Evolutionary conservation across 2,113 vertebrate genomes (phyloP).

Genomic region (Egretta garzetta): DNA sequence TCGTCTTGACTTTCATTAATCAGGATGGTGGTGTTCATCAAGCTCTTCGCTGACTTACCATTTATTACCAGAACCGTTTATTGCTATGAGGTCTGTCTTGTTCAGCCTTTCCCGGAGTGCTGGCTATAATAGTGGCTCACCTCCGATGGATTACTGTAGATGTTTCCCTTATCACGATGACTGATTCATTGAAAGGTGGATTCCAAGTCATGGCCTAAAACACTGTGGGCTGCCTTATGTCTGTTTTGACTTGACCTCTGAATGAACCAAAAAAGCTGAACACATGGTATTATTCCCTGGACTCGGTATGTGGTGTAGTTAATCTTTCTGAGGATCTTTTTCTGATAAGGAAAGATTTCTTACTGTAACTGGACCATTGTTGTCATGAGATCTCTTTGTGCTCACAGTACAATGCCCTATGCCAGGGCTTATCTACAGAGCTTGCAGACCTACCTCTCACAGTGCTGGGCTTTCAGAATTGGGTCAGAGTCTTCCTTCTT

Average conservation of each 20-base stretch:
- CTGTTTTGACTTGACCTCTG: not conserved
- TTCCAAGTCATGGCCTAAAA: not conserved
- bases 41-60: not conserved
- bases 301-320: not conserved
- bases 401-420: not conserved
- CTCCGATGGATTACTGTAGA: not conserved
- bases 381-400: not conserved
- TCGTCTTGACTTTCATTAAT: not conserved
- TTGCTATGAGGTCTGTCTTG: not conserved
- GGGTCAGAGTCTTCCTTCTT: not conserved
- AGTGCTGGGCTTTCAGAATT: not conserved
- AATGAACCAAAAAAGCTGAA: conserved; percentile 11
- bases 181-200: not conserved
- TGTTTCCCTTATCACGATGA: not conserved
- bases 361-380: not conserved
- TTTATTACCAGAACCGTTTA: not conserved
- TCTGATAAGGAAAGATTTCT: conserved; percentile 21
- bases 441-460: not conserved
- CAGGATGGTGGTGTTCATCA: not conserved
- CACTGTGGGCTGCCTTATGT: not conserved
- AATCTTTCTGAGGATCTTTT: conserved; percentile 10
- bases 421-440: not conserved
- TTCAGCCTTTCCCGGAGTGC: not conserved
- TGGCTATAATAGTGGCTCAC: not conserved
- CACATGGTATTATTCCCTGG: not conserved